Conservation (phyloP, 2,113 vertebrate genomes). For the Chloropsis hardwickii region DNA sequence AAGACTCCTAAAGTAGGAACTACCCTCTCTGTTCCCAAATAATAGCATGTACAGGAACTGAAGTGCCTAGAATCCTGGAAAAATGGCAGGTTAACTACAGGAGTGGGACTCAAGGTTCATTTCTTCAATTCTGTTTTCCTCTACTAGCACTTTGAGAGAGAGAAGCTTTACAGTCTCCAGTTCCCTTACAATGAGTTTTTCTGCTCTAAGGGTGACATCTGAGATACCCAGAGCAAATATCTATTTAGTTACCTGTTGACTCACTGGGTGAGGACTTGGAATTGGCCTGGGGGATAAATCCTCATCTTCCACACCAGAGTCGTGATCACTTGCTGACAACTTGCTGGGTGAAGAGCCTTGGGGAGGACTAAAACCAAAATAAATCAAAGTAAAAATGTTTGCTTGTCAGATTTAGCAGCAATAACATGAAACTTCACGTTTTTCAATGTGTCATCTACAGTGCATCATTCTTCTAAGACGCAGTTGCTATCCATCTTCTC, state of each 20-base stretch:
- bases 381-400: not conserved
- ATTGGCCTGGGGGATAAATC: slow-evolving; percentile 93
- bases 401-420: not conserved
- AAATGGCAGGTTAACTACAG: not conserved
- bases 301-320: slow-evolving; percentile 94
- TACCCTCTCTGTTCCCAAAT: not conserved
- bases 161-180: not conserved
- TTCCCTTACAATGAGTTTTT: not conserved
- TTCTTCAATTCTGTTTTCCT: not conserved
- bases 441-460: not conserved
- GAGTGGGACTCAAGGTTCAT: not conserved
- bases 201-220: not conserved
- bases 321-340: slow-evolving; percentile 81
- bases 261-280: slow-evolving; percentile 88
- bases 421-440: not conserved
- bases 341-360: slow-evolving; percentile 54
- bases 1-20: not conserved
- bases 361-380: slow-evolving; percentile 13
- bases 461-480: not conserved
- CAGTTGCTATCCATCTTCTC: not conserved
- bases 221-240: not conserved
- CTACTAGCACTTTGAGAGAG: not conserved
- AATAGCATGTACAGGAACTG: not conserved
- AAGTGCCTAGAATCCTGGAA: not conserved
- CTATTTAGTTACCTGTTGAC: slow-evolving; percentile 80